phyloP scores from a whole-genome alignment of 2,113 vertebrate species.

The rabbit (Oryctolagus cuniculus) region DNA sequence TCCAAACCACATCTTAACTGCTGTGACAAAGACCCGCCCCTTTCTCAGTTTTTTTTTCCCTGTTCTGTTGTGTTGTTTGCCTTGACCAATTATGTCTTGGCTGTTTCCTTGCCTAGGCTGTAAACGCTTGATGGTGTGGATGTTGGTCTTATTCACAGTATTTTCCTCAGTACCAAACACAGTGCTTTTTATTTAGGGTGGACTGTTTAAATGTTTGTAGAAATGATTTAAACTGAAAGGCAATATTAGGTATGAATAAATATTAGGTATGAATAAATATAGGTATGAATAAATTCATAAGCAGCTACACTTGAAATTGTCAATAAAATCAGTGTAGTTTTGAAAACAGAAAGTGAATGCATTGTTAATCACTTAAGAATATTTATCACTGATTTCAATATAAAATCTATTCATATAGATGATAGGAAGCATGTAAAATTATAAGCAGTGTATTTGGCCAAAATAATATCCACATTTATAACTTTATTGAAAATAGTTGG shows the following conservation, averaged over 20 bases:
- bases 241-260: constrained; percentile 18
- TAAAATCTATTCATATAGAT: constrained; percentile 24
- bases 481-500: constrained; percentile 6
- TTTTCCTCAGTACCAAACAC: not conserved
- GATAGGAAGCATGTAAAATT: not conserved
- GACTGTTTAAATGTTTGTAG: constrained; percentile 9
- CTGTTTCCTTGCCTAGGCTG: not conserved
- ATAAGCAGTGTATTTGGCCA: not conserved
- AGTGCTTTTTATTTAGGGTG: not conserved
- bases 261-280: not conserved
- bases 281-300: constrained; percentile 29
- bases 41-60: not conserved
- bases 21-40: no score
- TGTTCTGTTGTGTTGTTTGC: not conserved
- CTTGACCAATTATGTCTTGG: not conserved
- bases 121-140: not conserved
- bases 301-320: constrained; percentile 11
- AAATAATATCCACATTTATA: constrained; percentile 6
- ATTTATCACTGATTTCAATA: constrained; percentile 24
- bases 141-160: not conserved
- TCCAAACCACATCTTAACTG: no score
- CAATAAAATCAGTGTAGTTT: not conserved
- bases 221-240: constrained; percentile 13
- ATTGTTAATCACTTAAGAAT: constrained; percentile 50
- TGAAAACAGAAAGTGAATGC: not conserved